Evolutionary conservation across 2,888 invertebrate species (phyloP).

Genomic region (Laothoe populi): DNA sequence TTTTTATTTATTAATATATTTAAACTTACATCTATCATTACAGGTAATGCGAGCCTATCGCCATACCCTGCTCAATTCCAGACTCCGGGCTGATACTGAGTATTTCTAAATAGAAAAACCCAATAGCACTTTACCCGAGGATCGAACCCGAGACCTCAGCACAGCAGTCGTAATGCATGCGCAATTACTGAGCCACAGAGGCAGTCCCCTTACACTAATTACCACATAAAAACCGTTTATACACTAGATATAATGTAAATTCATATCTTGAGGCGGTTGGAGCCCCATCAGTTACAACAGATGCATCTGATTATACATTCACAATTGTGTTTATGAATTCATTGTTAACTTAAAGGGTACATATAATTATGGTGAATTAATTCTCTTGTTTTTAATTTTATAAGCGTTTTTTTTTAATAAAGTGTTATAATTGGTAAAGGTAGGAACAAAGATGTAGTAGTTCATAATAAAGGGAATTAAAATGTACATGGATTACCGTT

Average conservation of each 20-base stretch:
- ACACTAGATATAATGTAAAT: conserved; percentile 12
- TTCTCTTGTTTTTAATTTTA: conserved; percentile 33
- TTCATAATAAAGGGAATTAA: too few species aligned
- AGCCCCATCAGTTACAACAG: conserved; percentile 34
- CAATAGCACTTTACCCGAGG: too few species aligned
- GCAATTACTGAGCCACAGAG: too few species aligned
- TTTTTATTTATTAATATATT: too few species aligned
- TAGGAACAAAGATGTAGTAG: neutral
- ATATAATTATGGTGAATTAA: conserved; percentile 70
- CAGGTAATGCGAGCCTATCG: too few species aligned
- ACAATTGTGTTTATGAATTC: conserved; percentile 73
- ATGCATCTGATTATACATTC: conserved; percentile 76
- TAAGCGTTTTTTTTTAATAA: neutral
- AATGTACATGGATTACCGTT: too few species aligned
- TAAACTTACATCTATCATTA: too few species aligned
- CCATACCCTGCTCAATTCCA: too few species aligned
- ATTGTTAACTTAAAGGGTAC: conserved; percentile 67
- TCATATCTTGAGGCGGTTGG: conserved; percentile 22
- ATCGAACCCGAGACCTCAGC: too few species aligned
- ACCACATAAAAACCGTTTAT: neutral
- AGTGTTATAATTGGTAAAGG: neutral
- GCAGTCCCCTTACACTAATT: neutral
- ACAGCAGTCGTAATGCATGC: too few species aligned
- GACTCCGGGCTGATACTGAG: too few species aligned
- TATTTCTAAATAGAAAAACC: too few species aligned